Base-by-base conservation (phyloP, 2,888 invertebrate genomes). In the Amphipyra tragopoginis region DNA sequence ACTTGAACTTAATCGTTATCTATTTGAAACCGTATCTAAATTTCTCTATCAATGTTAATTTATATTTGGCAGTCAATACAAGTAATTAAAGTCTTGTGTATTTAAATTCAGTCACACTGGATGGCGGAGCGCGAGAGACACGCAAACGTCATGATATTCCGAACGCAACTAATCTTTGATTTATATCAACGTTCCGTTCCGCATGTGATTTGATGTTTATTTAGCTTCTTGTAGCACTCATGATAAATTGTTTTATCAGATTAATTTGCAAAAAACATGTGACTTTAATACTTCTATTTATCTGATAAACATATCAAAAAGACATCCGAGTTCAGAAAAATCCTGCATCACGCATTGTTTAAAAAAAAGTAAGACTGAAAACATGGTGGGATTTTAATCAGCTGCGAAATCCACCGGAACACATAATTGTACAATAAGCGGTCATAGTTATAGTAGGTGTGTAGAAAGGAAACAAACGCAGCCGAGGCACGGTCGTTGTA, bases 1-100 rank as follows among this genome's bases (percentile, higher is more conserved):
- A 91, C 92, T 91, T 90, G 90, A 91, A 88, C 89, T 86, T 75
- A 70, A 63, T 76, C 57, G 61, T 57, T 63, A 79, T 65, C 72
- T 72, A 64, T 65, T 56, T 48, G 38, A 38, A 60, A 62, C 51
- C 55, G 66, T 66, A 48, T 57, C 62, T 42, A 64, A 76, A 64
- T 47, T 56, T 26, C 56, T 65, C 52, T 48, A 58, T 61, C 45
- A 64, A 65, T 26, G 45, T 56, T 63, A 54, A 59, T 52, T 68
- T 75, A 68, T 64, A 56, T 61, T 63, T 56, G 42, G 61, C 14
- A 62, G 9, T 54, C 33, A 69, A 60, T 64, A 13, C 5, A 65
- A 63, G n/a, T 45, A 66, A 68, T 58, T 65, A 61, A 64, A 53
- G 21, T 42, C 21, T 64, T 53, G 56, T 60, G 47, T 61, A 54